These are phyloP conservation scores for Lithobius niger DNA, from an alignment of 1,140 invertebrate genomes.

Conservation along the genomic window DNA sequence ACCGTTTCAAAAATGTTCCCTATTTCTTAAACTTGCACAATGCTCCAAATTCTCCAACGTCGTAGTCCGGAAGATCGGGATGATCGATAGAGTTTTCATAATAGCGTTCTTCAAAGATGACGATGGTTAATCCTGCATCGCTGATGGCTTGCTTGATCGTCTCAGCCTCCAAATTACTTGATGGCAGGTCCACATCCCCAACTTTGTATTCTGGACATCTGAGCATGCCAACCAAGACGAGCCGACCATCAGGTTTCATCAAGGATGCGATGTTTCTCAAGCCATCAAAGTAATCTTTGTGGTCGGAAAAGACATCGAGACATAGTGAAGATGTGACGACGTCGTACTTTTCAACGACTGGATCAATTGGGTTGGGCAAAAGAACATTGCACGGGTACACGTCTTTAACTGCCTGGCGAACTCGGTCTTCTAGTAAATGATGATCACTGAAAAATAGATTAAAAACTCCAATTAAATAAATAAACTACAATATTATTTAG, in stretches of 20 bases:
- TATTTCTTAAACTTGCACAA: no score
- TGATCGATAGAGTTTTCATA: not conserved
- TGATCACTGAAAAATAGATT: no score
- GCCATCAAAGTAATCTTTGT: not conserved
- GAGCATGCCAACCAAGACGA: not conserved
- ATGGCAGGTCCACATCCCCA: not conserved
- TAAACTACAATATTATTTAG: no score
- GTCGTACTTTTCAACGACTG: not conserved
- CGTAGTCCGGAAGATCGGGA: no score
- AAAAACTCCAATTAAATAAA: no score
- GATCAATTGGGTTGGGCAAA: not conserved
- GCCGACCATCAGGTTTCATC: not conserved
- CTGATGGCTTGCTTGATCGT: not conserved
- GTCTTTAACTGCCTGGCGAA: not conserved
- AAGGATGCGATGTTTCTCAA: not conserved
- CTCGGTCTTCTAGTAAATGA: not conserved
- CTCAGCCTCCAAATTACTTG: not conserved
- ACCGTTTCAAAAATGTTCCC: no score
- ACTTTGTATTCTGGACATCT: not conserved
- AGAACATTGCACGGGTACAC: not conserved
- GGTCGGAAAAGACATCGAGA: not conserved
- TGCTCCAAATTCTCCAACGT: no score
- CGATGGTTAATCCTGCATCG: not conserved
- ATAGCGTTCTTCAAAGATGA: not conserved
- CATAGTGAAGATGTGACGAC: not conserved